Evolutionary conservation across 2,113 vertebrate genomes (phyloP), one percentile per base, ranked within the genome.

Genomic region (Puntigrus tetrazona): DNA sequence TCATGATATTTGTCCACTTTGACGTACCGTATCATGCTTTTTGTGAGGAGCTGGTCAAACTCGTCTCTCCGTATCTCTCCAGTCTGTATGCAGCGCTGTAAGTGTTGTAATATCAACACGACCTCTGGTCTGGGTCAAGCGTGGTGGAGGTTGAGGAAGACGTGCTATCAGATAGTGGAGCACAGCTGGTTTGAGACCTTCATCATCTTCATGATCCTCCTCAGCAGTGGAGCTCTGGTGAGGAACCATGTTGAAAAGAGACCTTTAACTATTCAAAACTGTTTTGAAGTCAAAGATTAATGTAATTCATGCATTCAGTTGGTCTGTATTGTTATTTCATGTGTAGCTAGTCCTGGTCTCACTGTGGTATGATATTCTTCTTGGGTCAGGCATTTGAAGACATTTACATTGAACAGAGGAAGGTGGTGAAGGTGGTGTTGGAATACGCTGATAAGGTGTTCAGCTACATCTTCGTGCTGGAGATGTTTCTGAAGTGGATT

Each of bases 171-270:
- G 89, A 99, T 99, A 0, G 98, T 99, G 18, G 98, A 99, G 73
- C 98, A 99, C 92, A 99, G 96, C 95, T 99, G 98, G 98, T 99
- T 99, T 57, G 98, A 99, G 93, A 98, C 94, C 0, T 99, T 99
- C 94, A 98, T 99, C 94, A 98, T 99, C 94, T 98, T 99, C 92
- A 99, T 99, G 98, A 99, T 99, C 89, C 95, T 99, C 80, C 97
- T 99, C 87, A 99, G 98, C 95, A 99, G 97, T 0, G 97, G 98
- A 11, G 97, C 97, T 4, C 93, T 99, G 96, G 98, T 99, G 93
- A 89, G 94, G 70, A 38, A 27, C 10, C 27, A 80, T 4, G 65
- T 8, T 65, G 5, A 63, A 50, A 14, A 27, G 38, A 18, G 25
- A 79, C 5, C 18, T 38, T 50, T 50, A 25, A 59, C 67, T 25